phyloP scores from a whole-genome alignment of 2,113 vertebrate species.

The Podarcis muralis region DNA sequence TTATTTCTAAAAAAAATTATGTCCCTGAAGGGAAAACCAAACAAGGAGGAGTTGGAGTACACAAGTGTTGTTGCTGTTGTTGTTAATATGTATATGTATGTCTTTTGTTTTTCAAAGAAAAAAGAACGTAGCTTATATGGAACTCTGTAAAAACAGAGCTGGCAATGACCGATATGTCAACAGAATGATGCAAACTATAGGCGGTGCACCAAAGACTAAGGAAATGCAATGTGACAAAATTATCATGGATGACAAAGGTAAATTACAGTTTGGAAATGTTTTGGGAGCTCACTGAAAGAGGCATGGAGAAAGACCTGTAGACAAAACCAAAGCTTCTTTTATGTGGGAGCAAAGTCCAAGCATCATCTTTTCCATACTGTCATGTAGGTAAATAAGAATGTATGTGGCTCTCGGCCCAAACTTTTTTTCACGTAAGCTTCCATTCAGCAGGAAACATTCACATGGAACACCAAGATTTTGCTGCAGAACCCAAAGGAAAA shows the following conservation, averaged over 20 bases:
- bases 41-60: not conserved
- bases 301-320: not conserved
- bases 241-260: constrained; percentile 81
- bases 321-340: not conserved
- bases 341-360: not conserved
- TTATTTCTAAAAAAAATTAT: not conserved
- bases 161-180: constrained; percentile 82
- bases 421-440: not conserved
- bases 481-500: not conserved
- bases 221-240: constrained; percentile 82
- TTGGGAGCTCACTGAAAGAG: not conserved
- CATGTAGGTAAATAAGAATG: not conserved
- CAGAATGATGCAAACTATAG: constrained; percentile 85
- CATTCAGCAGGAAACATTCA: not conserved
- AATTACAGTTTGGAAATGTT: not conserved
- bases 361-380: not conserved
- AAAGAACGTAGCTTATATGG: constrained; percentile 76
- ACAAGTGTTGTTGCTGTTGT: not conserved
- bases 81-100: not conserved
- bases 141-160: constrained; percentile 76
- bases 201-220: constrained; percentile 81
- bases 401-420: not conserved
- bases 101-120: constrained; percentile 68
- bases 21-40: not conserved
- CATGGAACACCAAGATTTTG: not conserved